Evolutionary conservation across 2,113 vertebrate species (phyloP).

Genomic region (Barbus barbus): DNA sequence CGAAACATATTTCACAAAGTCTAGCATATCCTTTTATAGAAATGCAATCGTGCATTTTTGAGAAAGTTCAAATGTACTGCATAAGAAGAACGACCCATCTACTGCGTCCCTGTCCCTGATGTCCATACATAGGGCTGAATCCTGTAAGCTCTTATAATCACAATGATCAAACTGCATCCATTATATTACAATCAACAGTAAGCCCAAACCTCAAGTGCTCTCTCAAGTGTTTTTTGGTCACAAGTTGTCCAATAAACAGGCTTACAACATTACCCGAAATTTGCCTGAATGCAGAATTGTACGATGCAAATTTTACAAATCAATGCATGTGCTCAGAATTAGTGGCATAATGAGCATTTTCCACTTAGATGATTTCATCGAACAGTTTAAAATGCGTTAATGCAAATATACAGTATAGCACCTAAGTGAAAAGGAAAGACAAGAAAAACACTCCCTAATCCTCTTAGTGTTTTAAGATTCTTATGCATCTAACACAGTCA

Average conservation of each 20-base stretch:
- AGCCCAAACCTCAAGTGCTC: constrained; percentile 23
- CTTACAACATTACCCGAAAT: neutral
- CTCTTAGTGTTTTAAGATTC: neutral
- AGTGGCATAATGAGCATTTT: constrained; percentile 21
- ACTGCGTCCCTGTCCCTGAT: constrained; percentile 34
- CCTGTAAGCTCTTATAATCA: constrained; percentile 32
- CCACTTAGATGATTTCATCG: constrained; percentile 20
- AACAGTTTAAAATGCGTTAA: neutral
- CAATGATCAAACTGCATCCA: constrained; percentile 29
- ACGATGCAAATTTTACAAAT: neutral
- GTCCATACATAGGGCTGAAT: constrained; percentile 38
- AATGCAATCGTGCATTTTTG: neutral
- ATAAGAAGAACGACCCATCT: neutral
- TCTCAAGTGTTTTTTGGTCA: constrained; percentile 7
- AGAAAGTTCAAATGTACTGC: neutral
- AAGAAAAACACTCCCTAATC: neutral
- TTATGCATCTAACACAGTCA: neutral
- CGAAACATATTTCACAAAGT: neutral
- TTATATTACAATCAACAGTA: constrained; percentile 22
- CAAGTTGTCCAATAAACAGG: neutral
- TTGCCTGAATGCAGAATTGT: neutral
- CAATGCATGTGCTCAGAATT: neutral
- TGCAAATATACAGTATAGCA: neutral
- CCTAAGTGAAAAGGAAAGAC: constrained; percentile 20
- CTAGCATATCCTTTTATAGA: neutral